phyloP scores from a whole-genome alignment of 2,113 vertebrate species.

The Prinia subflava region DNA sequence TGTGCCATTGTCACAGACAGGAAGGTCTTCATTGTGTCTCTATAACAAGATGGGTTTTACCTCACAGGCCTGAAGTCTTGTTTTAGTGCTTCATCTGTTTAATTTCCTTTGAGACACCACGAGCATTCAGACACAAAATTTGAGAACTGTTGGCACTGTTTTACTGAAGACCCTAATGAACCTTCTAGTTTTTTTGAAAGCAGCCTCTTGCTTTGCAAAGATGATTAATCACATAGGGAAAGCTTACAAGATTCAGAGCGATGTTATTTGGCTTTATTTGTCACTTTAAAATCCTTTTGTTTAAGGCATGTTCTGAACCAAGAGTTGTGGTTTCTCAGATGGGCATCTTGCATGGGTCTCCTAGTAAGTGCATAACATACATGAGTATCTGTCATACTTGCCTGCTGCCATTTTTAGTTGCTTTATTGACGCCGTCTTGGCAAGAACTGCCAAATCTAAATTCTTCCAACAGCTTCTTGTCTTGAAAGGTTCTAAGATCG shows the following conservation, averaged over 20 bases:
- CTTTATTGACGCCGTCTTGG: not conserved
- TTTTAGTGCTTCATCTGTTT: not conserved
- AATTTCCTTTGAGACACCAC: not conserved
- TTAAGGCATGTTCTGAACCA: not conserved
- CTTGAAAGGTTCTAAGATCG: accelerated
- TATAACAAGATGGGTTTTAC: not conserved
- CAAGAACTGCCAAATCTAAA: not conserved
- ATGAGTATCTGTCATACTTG: not conserved
- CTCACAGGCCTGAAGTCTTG: not conserved
- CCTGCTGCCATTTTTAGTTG: not conserved
- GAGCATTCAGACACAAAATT: not conserved
- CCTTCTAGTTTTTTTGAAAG: not conserved
- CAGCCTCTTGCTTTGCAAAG: not conserved
- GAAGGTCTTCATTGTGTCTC: not conserved
- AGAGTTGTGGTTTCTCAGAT: not conserved
- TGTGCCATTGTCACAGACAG: not conserved
- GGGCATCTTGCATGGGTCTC: not conserved
- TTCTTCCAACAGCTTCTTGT: not conserved
- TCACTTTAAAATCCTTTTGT: not conserved
- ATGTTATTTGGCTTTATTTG: not conserved
- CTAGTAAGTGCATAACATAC: accelerated
- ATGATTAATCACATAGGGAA: not conserved
- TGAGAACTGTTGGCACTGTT: not conserved
- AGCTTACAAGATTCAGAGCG: not conserved
- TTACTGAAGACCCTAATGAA: not conserved